Evolutionary conservation across 2,888 invertebrate species (phyloP).

Genomic region (Adelphocoris suturalis): DNA sequence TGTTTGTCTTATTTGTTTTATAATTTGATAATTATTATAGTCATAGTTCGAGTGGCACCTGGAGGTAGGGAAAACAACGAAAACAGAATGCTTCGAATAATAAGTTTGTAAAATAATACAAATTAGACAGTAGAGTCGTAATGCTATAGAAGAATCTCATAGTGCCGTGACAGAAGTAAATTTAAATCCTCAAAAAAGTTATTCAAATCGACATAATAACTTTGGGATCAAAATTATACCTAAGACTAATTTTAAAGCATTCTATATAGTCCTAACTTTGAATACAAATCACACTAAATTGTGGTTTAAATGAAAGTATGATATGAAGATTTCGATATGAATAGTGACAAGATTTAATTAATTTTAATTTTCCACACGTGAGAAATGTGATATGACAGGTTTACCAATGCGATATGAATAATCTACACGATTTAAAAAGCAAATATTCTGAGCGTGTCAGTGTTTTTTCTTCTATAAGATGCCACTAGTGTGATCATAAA

Average conservation of each 20-base stretch:
- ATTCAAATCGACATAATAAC: conserved; percentile 62
- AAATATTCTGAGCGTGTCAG: conserved; percentile 18
- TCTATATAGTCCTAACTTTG: conserved; percentile 37
- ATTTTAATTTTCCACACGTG: not conserved
- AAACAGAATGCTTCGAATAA: not conserved
- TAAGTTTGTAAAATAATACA: not conserved
- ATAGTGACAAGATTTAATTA: conserved; percentile 18
- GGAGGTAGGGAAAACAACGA: conserved; percentile 6
- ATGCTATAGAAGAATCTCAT: not conserved
- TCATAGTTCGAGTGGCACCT: conserved; percentile 50
- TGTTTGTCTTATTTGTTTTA: conserved; percentile 28
- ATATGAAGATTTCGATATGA: conserved; percentile 35
- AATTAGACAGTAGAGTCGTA: conserved; percentile 3
- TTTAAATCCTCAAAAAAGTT: conserved; percentile 67
- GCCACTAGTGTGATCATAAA: conserved; percentile 56
- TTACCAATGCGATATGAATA: not conserved
- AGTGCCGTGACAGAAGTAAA: conserved; percentile 50
- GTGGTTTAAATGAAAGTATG: not conserved
- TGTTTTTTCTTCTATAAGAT: conserved; percentile 14
- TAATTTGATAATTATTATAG: conserved; percentile 43
- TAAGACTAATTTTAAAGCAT: conserved; percentile 17
- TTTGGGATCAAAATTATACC: conserved; percentile 58
- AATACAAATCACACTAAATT: conserved; percentile 29
- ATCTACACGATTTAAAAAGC: conserved; percentile 24
- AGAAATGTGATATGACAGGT: conserved; percentile 30